Evolutionary conservation across 2,888 invertebrate species (phyloP), one percentile per base, ranked within the genome.

Genomic region (Anoplius nigerrimus): DNA sequence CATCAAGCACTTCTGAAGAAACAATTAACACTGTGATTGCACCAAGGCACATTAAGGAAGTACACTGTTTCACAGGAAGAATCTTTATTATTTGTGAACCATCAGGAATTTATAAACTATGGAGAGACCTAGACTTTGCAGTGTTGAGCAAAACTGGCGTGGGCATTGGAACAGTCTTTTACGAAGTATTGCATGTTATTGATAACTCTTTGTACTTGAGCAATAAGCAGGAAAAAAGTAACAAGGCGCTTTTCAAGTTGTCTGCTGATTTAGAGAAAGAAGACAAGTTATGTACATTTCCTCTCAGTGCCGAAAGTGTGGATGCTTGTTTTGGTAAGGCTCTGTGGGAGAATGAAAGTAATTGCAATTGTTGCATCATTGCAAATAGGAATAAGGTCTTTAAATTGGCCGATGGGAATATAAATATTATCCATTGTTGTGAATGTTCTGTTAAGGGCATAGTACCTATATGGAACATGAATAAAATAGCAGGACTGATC

Each of bases 61-160:
- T 88, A 45, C 78, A 77, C 46, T 76, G 75, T 51, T 84, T 81
- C 51, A 57, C 59, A 5, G 72, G 75, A 20, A 76, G 87, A 68
- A 71, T 84, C 21, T 88, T 85, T 58, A 34, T 87, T 4, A 62
- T 85, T 13, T 87, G 86, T 62, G 48, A 51, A 6, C 86, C 88
- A 0, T 51, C 55, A 16, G 88, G 87, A 13, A 66, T 82, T 53
- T 86, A 85, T 42, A 86, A 88, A 72, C 45, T 87, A 2, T 77
- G 78, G 2, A 71, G 75, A 6, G 71, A 78, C 4, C 53, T 65
- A 43, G 69, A 77, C 13, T 84, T 86, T 55, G 76, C 67, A 0
- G n/a, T 66, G 0, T 46, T 88, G 8, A 88, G 86, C 43, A 76
- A 71, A 20, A 69, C 66, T 4, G 88, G 81, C 0, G 75, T 88